Percentiles rank a stretch among this genome's conserved stretches.
Evolutionary conservation across 2,113 vertebrate species (phyloP).

Genomic region (Vimba vimba): DNA sequence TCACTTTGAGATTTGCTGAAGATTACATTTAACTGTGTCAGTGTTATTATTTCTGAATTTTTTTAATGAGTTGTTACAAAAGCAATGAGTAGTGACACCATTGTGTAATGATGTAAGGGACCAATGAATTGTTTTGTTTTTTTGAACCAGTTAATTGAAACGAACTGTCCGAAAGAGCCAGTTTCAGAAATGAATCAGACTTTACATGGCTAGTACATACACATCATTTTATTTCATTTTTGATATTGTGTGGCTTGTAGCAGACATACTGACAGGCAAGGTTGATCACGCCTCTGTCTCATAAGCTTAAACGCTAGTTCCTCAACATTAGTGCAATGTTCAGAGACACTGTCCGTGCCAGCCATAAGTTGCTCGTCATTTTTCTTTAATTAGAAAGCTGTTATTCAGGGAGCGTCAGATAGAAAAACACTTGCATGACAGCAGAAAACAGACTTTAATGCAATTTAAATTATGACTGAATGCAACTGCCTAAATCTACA

Average conservation of each 20-base stretch:
- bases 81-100: background rate
- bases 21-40: too few relatives aligned
- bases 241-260: background rate
- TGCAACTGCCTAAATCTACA: constrained; percentile 10
- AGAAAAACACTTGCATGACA: background rate
- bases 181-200: background rate
- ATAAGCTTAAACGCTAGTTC: background rate
- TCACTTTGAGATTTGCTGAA: too few relatives aligned
- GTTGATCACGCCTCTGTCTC: background rate
- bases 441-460: constrained; percentile 18
- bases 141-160: background rate
- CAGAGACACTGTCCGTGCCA: background rate
- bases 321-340: background rate
- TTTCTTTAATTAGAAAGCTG: constrained; percentile 23
- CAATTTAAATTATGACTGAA: constrained; percentile 23
- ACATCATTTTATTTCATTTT: background rate
- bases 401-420: constrained; percentile 9
- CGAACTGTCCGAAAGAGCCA: background rate
- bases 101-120: background rate
- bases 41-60: too few relatives aligned
- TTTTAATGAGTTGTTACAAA: background rate
- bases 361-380: constrained; percentile 2
- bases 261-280: background rate
- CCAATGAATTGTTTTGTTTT: background rate
- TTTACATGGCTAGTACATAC: background rate